These are phyloP conservation scores for Quadroppia sp. DNA, from an alignment of 2,888 invertebrate genomes.

Conservation along the genomic window DNA sequence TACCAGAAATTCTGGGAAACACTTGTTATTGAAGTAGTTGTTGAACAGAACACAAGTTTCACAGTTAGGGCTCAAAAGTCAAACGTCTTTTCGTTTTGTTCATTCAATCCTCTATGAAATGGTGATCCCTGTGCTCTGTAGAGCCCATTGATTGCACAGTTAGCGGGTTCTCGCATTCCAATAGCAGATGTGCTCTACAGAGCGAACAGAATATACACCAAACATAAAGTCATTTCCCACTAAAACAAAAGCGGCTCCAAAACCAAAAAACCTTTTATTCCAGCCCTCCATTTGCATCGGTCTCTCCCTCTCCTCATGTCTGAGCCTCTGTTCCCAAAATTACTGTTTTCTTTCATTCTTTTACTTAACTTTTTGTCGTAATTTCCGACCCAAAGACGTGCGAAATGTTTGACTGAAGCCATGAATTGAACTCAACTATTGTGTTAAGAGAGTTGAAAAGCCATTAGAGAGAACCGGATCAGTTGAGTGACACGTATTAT, in stretches of 20 bases:
- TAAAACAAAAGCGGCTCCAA: slow-evolving; percentile 32
- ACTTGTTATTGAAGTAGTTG: slow-evolving; percentile 35
- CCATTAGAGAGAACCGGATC: not conserved
- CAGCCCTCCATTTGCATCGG: not conserved
- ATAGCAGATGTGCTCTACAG: slow-evolving; percentile 32
- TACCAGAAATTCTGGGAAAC: slow-evolving; percentile 34
- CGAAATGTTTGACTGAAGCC: slow-evolving; percentile 16
- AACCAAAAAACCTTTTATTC: slow-evolving; percentile 22
- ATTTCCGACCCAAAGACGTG: not conserved
- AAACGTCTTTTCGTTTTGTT: slow-evolving; percentile 1
- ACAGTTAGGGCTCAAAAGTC: not conserved
- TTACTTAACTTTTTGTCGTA: not conserved
- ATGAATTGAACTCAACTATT: not conserved
- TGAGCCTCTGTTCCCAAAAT: not conserved
- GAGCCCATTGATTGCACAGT: slow-evolving; percentile 23
- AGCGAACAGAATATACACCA: slow-evolving; percentile 2
- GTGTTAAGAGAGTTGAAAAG: not conserved
- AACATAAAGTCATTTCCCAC: not conserved
- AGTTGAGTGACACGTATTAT: not conserved
- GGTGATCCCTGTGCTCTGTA: slow-evolving; percentile 4
- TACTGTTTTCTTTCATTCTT: not conserved
- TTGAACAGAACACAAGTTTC: slow-evolving; percentile 27
- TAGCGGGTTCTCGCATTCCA: slow-evolving; percentile 32
- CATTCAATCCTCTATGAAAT: not conserved
- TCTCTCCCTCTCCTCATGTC: not conserved